Percentiles rank a stretch among this genome's conserved stretches.
phyloP scores from a whole-genome alignment of 2,888 invertebrate species.

The Callyntrura sp. region DNA sequence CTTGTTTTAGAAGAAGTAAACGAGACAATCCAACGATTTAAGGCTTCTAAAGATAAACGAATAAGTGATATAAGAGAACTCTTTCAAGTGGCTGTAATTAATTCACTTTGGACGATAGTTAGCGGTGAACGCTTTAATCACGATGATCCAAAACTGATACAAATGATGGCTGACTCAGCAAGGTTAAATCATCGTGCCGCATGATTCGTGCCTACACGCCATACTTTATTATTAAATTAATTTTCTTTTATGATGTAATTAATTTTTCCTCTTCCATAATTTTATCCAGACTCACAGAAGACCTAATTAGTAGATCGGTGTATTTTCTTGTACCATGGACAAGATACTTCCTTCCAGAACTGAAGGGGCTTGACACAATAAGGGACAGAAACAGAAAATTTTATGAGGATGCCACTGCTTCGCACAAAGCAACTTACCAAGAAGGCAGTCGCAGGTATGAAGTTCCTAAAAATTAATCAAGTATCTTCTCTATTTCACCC shows the following conservation, averaged over 20 bases:
- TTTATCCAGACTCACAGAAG: constrained; percentile 1
- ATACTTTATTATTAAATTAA: neutral
- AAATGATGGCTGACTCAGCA: constrained; percentile 35
- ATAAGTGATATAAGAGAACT: constrained; percentile 53
- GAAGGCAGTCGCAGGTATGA: neutral
- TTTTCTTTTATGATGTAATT: neutral
- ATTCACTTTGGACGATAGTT: constrained; percentile 75
- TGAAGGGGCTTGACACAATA: constrained; percentile 12
- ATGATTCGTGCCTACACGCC: neutral
- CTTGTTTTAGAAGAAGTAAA: constrained; percentile 72
- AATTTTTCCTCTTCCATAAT: no score
- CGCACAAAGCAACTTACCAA: constrained; percentile 13
- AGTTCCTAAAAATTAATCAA: no score
- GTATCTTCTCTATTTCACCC: no score
- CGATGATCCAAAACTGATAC: constrained; percentile 65
- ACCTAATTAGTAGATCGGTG: constrained; percentile 32
- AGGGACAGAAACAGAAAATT: constrained; percentile 29
- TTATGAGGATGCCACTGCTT: constrained; percentile 38
- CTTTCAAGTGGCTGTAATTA: constrained; percentile 73
- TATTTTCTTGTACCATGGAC: constrained; percentile 53
- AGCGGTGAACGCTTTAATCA: constrained; percentile 68
- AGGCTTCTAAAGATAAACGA: constrained; percentile 52
- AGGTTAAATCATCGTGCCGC: no score
- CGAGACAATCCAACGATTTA: constrained; percentile 61
- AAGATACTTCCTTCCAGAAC: constrained; percentile 39